phyloP scores from a whole-genome alignment of 2,113 vertebrate genomes.

The Spizaetus ornatus region DNA sequence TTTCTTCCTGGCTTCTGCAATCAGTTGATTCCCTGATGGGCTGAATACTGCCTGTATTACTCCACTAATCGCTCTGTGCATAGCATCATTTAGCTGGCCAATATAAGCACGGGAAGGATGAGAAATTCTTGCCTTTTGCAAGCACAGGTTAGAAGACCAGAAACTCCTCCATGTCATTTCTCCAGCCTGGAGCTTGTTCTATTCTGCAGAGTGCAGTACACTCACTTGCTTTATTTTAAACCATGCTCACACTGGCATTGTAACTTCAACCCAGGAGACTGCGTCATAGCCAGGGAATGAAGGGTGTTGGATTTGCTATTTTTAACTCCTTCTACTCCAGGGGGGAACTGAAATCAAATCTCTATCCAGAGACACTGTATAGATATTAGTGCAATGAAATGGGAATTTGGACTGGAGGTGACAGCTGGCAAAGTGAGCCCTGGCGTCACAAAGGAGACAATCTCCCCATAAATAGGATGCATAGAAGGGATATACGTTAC shows the following conservation, averaged over 20 bases:
- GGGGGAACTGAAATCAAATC: constrained; percentile 26
- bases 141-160: background rate
- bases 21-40: background rate
- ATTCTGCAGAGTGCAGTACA: background rate
- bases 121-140: background rate
- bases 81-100: background rate
- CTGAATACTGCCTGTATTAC: background rate
- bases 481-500: background rate
- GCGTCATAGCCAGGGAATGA: constrained; percentile 35
- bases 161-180: background rate
- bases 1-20: background rate
- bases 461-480: constrained; percentile 35
- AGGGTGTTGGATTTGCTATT: constrained; percentile 35
- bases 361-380: background rate
- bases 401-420: constrained; percentile 24
- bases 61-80: background rate
- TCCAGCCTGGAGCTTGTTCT: background rate
- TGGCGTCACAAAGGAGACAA: constrained; percentile 35
- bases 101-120: background rate
- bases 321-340: constrained; percentile 36
- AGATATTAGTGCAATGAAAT: background rate
- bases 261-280: constrained; percentile 39
- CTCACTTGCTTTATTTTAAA: constrained; percentile 37
- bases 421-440: constrained; percentile 21
- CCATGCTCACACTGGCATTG: background rate